Base-by-base conservation (phyloP, 2,797 vertebrate species). In the Loris lydekkerianus region DNA sequence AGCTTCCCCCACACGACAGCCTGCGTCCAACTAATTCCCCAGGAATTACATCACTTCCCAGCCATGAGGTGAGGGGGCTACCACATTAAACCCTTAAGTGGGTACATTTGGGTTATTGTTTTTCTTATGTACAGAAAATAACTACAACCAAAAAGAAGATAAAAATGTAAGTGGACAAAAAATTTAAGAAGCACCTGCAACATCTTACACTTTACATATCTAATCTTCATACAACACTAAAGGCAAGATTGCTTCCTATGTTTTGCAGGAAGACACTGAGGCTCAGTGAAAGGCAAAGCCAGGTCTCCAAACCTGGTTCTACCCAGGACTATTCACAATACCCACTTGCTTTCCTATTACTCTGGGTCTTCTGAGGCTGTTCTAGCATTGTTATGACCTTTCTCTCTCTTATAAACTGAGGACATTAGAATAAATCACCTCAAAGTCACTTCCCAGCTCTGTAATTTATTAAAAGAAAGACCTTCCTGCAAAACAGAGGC, bases 391-490 rank as follows among this genome's bases (percentile, higher is more conserved):
- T 96, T 91, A 89, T 60, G 40, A 91, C 84, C 75, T 49, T 89
- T 91, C 89, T 49, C 94, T 96, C 94, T 78, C 72, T 91, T 90
- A 94, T 56, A 75, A 97, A 93, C 21, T 91, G 94, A 95, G 84
- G 82, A 95, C 60, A 91, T 93, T 91, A 89, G 78, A 92, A 89
- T 88, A 93, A 95, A 90, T 97, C 77, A 93, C 81, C 63, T 94
- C 76, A 4, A 96, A 94, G 89, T 96, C 95, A 97, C 86, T 97
- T 96, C 67, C 63, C 72, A 72, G 84, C 46, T 87, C 76, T 91
- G 83, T 95, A 81, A 82, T 69, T 94, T 93, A 96, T 94, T 94
- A 93, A 96, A 97, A 92, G 76, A 70, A 94, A 87, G 60, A 40
- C 23, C 72, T 94, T 96, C 80, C 78, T 92, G 25, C 76, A 94